phyloP scores from a whole-genome alignment of 2,888 invertebrate species.

The Rhodophaea formosa region DNA sequence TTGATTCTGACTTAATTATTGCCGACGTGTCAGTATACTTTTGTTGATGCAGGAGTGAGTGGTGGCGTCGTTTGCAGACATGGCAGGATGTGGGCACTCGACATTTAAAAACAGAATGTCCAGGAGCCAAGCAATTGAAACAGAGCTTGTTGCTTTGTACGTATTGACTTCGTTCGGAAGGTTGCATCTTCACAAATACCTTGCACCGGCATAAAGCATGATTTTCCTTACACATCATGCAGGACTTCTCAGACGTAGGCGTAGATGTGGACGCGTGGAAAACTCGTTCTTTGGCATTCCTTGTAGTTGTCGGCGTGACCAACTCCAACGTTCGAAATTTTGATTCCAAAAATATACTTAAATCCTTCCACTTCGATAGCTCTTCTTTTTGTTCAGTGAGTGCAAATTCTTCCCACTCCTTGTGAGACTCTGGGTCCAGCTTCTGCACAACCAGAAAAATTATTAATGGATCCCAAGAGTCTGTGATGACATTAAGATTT shows the following conservation, averaged over 20 bases:
- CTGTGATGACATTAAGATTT: slow-evolving; percentile 24
- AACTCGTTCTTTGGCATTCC: not conserved
- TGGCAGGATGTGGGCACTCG: slow-evolving; percentile 16
- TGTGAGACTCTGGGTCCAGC: slow-evolving; percentile 24
- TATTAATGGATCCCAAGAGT: slow-evolving; percentile 26
- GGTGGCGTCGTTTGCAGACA: slow-evolving; percentile 22
- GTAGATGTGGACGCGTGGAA: slow-evolving; percentile 4
- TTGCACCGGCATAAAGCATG: slow-evolving; percentile 19
- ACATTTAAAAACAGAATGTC: slow-evolving; percentile 11
- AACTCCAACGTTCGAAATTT: slow-evolving; percentile 26
- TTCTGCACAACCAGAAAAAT: slow-evolving; percentile 25
- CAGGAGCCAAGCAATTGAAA: slow-evolving; percentile 21
- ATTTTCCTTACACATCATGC: slow-evolving; percentile 9
- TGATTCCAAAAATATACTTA: slow-evolving; percentile 21
- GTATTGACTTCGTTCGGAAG: slow-evolving; percentile 11
- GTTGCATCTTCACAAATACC: slow-evolving; percentile 13
- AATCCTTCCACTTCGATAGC: slow-evolving; percentile 21
- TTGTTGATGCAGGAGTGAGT: slow-evolving; percentile 18
- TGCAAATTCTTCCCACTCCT: slow-evolving; percentile 23
- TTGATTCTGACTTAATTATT: too few relatives aligned
- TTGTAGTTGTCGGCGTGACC: not conserved
- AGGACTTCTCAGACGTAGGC: not conserved
- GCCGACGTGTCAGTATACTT: not conserved
- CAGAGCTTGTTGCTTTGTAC: slow-evolving; percentile 21
- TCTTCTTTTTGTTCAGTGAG: slow-evolving; percentile 16